Evolutionary conservation across 2,888 invertebrate genomes (phyloP), one percentile per base, ranked within the genome.

Genomic region (Campoletis raptor): DNA sequence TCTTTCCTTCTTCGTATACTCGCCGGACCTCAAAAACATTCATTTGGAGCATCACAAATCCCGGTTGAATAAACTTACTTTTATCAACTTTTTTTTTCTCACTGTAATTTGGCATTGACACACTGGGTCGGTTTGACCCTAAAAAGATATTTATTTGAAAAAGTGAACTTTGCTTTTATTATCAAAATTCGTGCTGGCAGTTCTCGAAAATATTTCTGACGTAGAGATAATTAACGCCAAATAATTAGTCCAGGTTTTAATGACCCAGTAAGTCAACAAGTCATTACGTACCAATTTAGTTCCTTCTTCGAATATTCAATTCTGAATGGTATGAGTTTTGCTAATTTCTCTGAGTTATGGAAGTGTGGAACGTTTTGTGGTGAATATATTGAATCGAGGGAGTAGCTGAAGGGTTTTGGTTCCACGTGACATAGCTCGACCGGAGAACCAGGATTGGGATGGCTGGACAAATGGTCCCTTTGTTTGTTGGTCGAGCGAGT

Each of bases 401-500:
- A 12, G 9, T 9, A 54, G 9, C 21, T 10, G 21, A 42, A 21
- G 67, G 21, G 12, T 42, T 40, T 42, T 21, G 42, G 42, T 40
- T 66, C 1, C 18, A 66, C n/a, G 42, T 70, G 45, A 45, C 69
- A 30, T 8, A 2, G 18, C 45, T 70, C 30, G 78, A 66, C 67
- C 72, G 57, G 79, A 24, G 36, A 73, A 54, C 67, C 72, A 67
- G 79, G 37, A 42, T n/a, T 3, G 36, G 70, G 54, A 67, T 61
- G 40, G 18, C n/a, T 21, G 83, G 80, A 85, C 79, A 66, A 66
- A 85, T 88, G 89, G 83, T 72, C 87, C 85, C 87, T 88, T 89
- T 87, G 89, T 88, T 89, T 88, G 87, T 85, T 80, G 85, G 77
- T 81, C 79, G 73, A 61, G 77, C 52, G 85, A 86, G 83, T 83